Evolutionary conservation across 2,797 vertebrate species (phyloP), one percentile per base, ranked within the genome.

Genomic region (Galagoides demidoff): DNA sequence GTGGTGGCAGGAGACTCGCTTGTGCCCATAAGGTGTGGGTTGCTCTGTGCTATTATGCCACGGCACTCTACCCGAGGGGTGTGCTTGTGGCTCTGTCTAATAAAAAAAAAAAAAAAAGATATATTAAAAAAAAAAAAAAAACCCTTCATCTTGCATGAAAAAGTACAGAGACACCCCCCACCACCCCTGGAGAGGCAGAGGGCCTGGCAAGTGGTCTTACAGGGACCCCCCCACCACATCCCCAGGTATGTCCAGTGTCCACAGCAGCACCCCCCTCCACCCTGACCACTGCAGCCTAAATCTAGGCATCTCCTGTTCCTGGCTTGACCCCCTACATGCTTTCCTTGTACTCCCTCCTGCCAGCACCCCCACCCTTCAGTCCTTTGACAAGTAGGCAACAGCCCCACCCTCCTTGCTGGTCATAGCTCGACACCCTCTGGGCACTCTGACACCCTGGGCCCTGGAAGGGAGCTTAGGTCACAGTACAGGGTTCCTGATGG

Each of bases 181-280:
- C 13, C 13, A 79, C 11, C 34, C 59, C 70, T 88, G 17, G 10
- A 37, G 55, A 17, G 55, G 37, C 64, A 73, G 34, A 71, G 34
- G 43, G 74, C 68, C 66, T 52, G n/a, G 63, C 0, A 2, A n/a
- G 59, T 0, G 1, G 27, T 19, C 55, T 31, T 10, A 9, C 4
- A 29, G 81, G 68, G 76, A 79, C 59, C 23, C 3, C 23, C 5
- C 37, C 25, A 23, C 34, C 37, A 22, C 1, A 25, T 17, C 63
- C 52, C n/a, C n/a, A 7, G 3, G 34, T 19, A 12, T 66, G 16
- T 8, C 64, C 0, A 52, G 19, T 59, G 3, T 4, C 11, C 64
- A 7, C 17, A 43, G n/a, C 14, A 57, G 86, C 22, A 27, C 78
- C 61, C 82, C n/a, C 34, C 34, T 17, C 25, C 64, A 73, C 17